Conservation (phyloP, 2,113 vertebrate genomes). For the Oreochromis tanganicae region DNA sequence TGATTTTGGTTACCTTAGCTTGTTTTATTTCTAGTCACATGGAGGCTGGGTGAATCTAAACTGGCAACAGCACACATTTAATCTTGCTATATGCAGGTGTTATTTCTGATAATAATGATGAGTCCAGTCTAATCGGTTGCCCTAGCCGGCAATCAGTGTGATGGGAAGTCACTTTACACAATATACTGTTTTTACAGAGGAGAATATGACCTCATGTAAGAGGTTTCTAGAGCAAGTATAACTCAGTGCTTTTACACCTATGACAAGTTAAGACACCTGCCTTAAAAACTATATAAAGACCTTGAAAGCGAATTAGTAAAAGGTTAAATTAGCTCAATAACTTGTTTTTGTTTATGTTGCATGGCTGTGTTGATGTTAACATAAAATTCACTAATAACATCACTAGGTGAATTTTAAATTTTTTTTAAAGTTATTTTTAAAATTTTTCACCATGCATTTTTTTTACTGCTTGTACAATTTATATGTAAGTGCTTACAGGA, state of each 20-base stretch:
- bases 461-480: background rate
- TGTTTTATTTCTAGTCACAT: background rate
- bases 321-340: background rate
- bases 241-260: background rate
- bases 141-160: background rate
- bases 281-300: background rate
- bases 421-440: background rate
- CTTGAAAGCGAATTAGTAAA: background rate
- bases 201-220: background rate
- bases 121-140: background rate
- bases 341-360: background rate
- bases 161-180: background rate
- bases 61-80: background rate
- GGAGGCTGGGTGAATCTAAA: background rate
- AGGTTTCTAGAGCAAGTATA: background rate
- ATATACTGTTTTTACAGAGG: background rate
- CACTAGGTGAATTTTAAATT: background rate
- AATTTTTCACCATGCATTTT: background rate
- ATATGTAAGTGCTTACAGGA: background rate
- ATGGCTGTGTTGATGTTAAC: background rate
- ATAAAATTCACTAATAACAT: background rate
- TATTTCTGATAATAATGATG: background rate
- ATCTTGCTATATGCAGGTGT: background rate
- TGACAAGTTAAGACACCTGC: background rate
- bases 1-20: background rate